Percentiles rank a stretch among this genome's conserved stretches.
These are phyloP conservation scores for Gila orcuttii DNA, from an alignment of 2,113 vertebrate genomes.

Conservation along the genomic window DNA sequence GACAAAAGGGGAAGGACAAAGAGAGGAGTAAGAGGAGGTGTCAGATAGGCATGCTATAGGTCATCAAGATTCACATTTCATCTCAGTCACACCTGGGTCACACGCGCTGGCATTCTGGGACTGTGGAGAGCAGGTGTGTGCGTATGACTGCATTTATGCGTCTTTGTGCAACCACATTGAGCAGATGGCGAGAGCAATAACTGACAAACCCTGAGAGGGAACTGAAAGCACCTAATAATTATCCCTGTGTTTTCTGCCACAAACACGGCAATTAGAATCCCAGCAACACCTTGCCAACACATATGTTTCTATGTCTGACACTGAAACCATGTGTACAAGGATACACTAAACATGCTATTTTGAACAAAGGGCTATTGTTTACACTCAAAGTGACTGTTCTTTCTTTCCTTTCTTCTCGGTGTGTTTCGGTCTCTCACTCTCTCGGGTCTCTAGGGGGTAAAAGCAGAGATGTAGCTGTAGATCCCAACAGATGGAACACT, in stretches of 20 bases:
- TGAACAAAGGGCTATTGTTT: constrained; percentile 16
- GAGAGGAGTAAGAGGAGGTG: constrained; percentile 29
- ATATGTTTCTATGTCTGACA: constrained; percentile 35
- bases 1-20: constrained; percentile 28
- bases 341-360: constrained; percentile 26
- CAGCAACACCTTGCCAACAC: constrained; percentile 7
- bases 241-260: constrained; percentile 54
- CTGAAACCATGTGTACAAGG: constrained; percentile 12
- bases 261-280: constrained; percentile 56
- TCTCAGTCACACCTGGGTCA: constrained; percentile 51
- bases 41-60: constrained; percentile 41
- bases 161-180: constrained; percentile 43
- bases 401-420: not conserved
- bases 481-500: constrained; percentile 60
- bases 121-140: constrained; percentile 47
- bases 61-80: constrained; percentile 47
- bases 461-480: constrained; percentile 59
- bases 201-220: constrained; percentile 59
- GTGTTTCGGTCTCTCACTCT: constrained; percentile 1
- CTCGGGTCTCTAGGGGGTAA: constrained; percentile 38
- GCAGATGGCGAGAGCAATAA: constrained; percentile 61
- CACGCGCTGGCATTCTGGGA: constrained; percentile 39
- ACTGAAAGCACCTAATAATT: constrained; percentile 58
- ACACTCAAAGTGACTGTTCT: not conserved
- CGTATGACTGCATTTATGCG: constrained; percentile 47